Base-by-base conservation (phyloP, 1,140 invertebrate species). In the Propsilocerus akamusi region DNA sequence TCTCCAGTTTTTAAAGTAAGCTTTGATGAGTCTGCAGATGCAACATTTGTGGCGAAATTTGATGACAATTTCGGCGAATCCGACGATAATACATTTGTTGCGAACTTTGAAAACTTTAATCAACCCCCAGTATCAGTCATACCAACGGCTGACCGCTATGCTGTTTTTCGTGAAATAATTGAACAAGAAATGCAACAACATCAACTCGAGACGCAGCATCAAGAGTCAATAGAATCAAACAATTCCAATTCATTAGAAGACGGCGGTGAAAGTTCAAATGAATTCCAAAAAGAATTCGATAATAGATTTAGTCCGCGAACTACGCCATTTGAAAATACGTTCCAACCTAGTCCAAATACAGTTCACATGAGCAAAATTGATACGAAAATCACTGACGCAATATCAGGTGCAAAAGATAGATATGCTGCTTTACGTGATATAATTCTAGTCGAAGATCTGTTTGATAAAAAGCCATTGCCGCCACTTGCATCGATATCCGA, bases 91-190 rank as follows among this genome's bases (percentile, higher is more conserved):
- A 59, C 60, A 12, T 75, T 75, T 53, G 72, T 76, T 30, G 72
- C 74, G 3, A 78, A 79, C 59, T 81, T 80, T 56, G 72, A 72
- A 49, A 72, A 76, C 55, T 73, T 74, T 51, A 70, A 61, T 53
- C 58, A 58, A 5, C 48, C 57, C 0, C 69, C 58, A 65, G 67
- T 52, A 61, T 63, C 0, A 65, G 67, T 59, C 32, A 58, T 68
- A 26, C 67, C 68, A 5, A 74, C 76, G 0, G 61, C 63, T 54
- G 86, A 89, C 58, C 77, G 84, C 53, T 90, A 90, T 60, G 86
- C 86, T 0, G 86, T 83, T 0, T 89, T 90, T 58, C 69, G 86
- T 52, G 86, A 90, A 69, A 72, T 89, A 49, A 70, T 86, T 17
- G 78, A 82, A 52, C 68, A 80, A 60, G 83, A 85, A 59, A 60